Base-by-base conservation (phyloP, 1,140 invertebrate species). In the Wasmannia auropunctata region DNA sequence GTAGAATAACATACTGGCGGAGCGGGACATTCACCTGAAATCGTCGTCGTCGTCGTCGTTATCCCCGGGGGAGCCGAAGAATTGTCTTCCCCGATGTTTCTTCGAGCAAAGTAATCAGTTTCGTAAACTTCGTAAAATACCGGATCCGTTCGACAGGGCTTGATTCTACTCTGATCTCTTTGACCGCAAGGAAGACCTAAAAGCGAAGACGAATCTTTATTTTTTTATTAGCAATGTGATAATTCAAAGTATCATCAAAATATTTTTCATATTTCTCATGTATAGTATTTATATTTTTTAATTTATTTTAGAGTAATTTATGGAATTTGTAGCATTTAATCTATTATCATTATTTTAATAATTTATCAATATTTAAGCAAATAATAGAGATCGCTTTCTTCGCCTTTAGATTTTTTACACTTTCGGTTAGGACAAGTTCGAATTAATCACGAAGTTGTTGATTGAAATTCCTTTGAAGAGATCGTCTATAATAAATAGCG, bases 1-100 rank as follows among this genome's bases (percentile, higher is more conserved):
- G 92, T 85, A 91, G 69, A 91, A 93, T 90, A 91, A 93, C 89
- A 88, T 86, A 22, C 54, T 83, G 86, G 40, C 85, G 74, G 40
- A 86, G 86, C 75, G 87, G 83, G 80, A 31, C 80, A 75, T 87
- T 87, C 56, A 87, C 86, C 58, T 90, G 88, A 90, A 62, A 60
- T 34, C 62, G 43, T 22, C 62, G 31, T 77, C 72, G 60, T 85
- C 40, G 56, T 60, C 56, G 3, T 75, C 67, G 31, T 56, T 25
- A 31, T 72, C 54, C 37, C 16, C 11, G 16, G 28, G 31, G 14
- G 58, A 37, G 19, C 58, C 43, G 56, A 69, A 37, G n/a, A 40
- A 34, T n/a, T n/a, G 6, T 54, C 16, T 37, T 51, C 8, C 16
- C 4, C 28, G 72, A 19, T n/a, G 19, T 65, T 28, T 25, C 43